Conservation (phyloP, 2,797 vertebrate genomes). For the Betta splendens region DNA sequence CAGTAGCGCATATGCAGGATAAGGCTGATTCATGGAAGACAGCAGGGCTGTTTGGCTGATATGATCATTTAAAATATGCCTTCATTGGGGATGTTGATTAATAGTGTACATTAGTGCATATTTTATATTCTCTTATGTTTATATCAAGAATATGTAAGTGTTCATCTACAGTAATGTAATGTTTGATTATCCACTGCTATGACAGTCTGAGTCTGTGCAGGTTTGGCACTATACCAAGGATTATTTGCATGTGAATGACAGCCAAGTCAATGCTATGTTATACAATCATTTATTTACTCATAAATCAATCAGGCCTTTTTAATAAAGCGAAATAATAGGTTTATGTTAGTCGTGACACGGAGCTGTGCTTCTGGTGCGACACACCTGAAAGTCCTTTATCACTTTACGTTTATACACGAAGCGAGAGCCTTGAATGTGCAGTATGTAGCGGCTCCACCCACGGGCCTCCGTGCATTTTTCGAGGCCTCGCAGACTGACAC, state of each 20-base stretch:
- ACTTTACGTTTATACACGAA: conserved; percentile 29
- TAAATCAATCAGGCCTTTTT: conserved; percentile 24
- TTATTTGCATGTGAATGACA: conserved; percentile 16
- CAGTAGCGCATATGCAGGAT: no score
- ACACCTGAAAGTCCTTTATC: conserved; percentile 16
- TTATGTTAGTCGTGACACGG: conserved; percentile 7
- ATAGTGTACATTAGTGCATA: background rate
- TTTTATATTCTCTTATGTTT: background rate
- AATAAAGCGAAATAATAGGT: conserved; percentile 10
- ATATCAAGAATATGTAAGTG: background rate
- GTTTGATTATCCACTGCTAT: no score
- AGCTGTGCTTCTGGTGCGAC: conserved; percentile 4
- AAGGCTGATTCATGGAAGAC: no score
- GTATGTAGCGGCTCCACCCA: conserved; percentile 52
- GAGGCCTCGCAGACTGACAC: conserved; percentile 52
- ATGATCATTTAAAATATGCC: background rate
- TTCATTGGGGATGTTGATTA: background rate
- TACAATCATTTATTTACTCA: conserved; percentile 15
- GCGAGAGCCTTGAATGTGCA: conserved; percentile 22
- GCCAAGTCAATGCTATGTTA: conserved; percentile 15
- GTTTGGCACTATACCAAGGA: conserved; percentile 13
- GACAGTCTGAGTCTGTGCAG: background rate
- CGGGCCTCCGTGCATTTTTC: conserved; percentile 28
- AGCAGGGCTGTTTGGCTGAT: no score
- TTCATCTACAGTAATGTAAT: no score